A percentile compares a stretch with the other conserved stretches of the same genome.
Evolutionary conservation across 2,113 vertebrate species (phyloP).

Genomic region (Natator depressus): DNA sequence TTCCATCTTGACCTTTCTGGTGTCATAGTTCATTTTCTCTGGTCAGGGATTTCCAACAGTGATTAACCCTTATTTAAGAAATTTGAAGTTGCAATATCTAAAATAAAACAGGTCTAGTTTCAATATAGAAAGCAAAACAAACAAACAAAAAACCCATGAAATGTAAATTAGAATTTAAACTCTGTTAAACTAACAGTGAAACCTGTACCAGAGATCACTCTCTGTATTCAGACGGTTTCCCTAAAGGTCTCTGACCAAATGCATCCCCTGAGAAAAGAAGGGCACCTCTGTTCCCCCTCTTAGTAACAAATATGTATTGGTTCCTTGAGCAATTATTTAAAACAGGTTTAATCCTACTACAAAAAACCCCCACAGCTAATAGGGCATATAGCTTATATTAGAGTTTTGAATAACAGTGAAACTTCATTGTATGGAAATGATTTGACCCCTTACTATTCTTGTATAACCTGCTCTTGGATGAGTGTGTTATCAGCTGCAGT

Average conservation of each 20-base stretch:
- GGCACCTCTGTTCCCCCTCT: background rate
- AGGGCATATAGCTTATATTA: background rate
- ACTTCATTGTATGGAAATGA: background rate
- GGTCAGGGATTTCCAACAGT: background rate
- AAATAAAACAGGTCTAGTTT: background rate
- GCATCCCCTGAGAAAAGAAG: background rate
- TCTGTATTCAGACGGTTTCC: background rate
- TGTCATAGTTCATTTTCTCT: background rate
- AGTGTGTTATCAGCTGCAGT: rapidly evolving
- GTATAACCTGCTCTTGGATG: too few species aligned
- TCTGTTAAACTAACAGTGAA: background rate
- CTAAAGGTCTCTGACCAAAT: background rate
- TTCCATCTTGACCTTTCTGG: background rate
- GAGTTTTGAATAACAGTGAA: background rate
- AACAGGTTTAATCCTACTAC: background rate
- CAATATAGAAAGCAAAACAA: background rate
- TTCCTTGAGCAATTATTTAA: background rate
- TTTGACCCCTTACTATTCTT: background rate
- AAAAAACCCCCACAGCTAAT: background rate
- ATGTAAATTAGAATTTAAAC: background rate
- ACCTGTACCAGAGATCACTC: background rate
- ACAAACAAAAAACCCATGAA: background rate
- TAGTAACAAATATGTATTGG: background rate
- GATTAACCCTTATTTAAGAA: background rate
- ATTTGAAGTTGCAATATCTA: background rate